Evolutionary conservation across 2,797 vertebrate species (phyloP).

Genomic region (Darevskia nairensis): DNA sequence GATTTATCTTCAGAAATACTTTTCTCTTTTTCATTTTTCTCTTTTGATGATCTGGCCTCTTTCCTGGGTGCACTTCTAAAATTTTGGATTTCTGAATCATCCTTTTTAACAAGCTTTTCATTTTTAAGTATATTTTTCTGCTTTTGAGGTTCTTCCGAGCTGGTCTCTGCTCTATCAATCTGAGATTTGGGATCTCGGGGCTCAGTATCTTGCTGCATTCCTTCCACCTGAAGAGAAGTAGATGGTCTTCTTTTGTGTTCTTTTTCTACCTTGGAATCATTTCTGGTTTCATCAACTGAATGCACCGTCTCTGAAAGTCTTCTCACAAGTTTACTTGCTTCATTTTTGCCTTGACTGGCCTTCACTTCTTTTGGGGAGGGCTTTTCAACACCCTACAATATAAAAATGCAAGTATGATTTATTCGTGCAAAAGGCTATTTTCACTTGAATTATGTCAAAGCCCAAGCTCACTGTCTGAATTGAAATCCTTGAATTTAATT

Average conservation of each 20-base stretch:
- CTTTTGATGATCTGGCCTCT: constrained; percentile 75
- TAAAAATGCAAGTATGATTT: constrained; percentile 32
- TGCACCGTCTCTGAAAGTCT: constrained; percentile 82
- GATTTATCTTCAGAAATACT: constrained; percentile 83
- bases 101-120: constrained; percentile 87
- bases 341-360: constrained; percentile 74
- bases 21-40: constrained; percentile 88
- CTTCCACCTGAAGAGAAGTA: constrained; percentile 76
- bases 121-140: constrained; percentile 84
- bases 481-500: not conserved
- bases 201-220: constrained; percentile 75
- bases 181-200: constrained; percentile 81
- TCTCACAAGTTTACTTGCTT: constrained; percentile 79
- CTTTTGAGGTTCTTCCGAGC: constrained; percentile 85
- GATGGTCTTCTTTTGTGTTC: constrained; percentile 82
- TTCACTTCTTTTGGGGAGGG: constrained; percentile 80
- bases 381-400: constrained; percentile 79
- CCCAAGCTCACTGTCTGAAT: not conserved
- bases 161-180: constrained; percentile 84
- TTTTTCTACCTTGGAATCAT: constrained; percentile 77
- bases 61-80: constrained; percentile 74
- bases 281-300: constrained; percentile 82
- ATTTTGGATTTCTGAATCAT: constrained; percentile 78
- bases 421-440: not conserved
- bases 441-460: not conserved